Evolutionary conservation across 2,797 vertebrate genomes (phyloP).

Genomic region (Bradypus variegatus): DNA sequence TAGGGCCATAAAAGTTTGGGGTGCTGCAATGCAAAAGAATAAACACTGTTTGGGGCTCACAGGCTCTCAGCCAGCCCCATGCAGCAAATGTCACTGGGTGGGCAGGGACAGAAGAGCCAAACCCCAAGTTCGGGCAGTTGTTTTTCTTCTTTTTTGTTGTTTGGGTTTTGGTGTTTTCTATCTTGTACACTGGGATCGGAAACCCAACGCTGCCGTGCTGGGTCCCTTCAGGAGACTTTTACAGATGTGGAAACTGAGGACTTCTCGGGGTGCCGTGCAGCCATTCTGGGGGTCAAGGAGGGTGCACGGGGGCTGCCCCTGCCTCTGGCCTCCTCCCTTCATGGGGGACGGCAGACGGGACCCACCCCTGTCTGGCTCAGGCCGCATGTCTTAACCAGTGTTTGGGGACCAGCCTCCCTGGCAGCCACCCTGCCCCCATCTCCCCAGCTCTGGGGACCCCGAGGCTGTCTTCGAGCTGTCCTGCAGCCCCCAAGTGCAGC

Average conservation of each 20-base stretch:
- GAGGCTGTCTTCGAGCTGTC: neutral
- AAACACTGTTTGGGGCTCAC: fast-evolving
- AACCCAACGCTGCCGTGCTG: fast-evolving
- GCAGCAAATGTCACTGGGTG: fast-evolving
- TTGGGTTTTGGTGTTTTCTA: neutral
- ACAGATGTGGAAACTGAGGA: neutral
- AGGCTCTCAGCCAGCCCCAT: too few species aligned
- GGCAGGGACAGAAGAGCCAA: neutral
- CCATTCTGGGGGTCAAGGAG: too few species aligned
- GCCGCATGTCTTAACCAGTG: too few species aligned
- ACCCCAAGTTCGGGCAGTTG: fast-evolving
- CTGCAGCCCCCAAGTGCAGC: neutral
- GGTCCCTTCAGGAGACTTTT: neutral
- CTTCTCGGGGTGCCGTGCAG: too few species aligned
- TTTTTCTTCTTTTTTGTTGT: neutral
- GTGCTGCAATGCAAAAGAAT: neutral
- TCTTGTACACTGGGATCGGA: neutral
- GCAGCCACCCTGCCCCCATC: too few species aligned
- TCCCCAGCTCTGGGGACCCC: too few species aligned
- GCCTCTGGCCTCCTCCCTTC: too few species aligned
- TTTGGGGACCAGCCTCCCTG: too few species aligned
- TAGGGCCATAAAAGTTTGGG: neutral
- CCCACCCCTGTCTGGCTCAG: too few species aligned
- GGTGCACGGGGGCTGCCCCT: too few species aligned
- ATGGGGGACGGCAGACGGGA: too few species aligned